Percentiles rank a stretch among this genome's conserved stretches.
These are phyloP conservation scores for Drosophila sp. DNA, from an alignment of 1,140 invertebrate genomes.

Conservation along the genomic window DNA sequence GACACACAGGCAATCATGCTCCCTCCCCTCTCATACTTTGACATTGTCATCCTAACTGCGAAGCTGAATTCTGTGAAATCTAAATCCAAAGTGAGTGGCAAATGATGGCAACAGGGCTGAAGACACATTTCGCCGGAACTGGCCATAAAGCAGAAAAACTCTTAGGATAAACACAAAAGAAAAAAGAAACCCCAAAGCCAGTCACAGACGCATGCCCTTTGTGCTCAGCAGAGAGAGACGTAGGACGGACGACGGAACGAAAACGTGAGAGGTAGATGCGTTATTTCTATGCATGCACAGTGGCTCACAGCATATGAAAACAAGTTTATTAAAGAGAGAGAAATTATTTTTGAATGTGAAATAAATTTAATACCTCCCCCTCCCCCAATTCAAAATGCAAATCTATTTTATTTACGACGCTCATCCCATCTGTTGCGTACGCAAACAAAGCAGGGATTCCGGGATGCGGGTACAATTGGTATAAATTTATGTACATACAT, in stretches of 20 bases:
- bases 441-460: too few relatives aligned
- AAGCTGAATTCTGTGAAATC: slow-evolving; percentile 78
- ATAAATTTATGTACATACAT: too few relatives aligned
- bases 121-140: slow-evolving; percentile 78
- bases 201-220: slow-evolving; percentile 70
- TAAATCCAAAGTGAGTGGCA: slow-evolving; percentile 74
- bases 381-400: too few relatives aligned
- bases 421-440: too few relatives aligned
- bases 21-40: slow-evolving; percentile 3
- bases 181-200: slow-evolving; percentile 57
- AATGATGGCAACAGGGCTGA: slow-evolving; percentile 55
- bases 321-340: too few relatives aligned
- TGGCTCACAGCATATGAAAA: background rate
- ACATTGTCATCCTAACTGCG: slow-evolving; percentile 75
- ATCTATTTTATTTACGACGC: too few relatives aligned
- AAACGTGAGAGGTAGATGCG: slow-evolving; percentile 3
- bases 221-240: slow-evolving; percentile 40
- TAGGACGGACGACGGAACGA: background rate
- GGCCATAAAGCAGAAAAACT: slow-evolving; percentile 71
- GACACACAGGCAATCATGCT: background rate
- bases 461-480: too few relatives aligned
- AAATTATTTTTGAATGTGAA: too few relatives aligned
- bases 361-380: too few relatives aligned
- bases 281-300: slow-evolving; percentile 14
- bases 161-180: slow-evolving; percentile 39